Evolutionary conservation across 2,888 invertebrate genomes (phyloP).

Genomic region (Hydriomena furcata): DNA sequence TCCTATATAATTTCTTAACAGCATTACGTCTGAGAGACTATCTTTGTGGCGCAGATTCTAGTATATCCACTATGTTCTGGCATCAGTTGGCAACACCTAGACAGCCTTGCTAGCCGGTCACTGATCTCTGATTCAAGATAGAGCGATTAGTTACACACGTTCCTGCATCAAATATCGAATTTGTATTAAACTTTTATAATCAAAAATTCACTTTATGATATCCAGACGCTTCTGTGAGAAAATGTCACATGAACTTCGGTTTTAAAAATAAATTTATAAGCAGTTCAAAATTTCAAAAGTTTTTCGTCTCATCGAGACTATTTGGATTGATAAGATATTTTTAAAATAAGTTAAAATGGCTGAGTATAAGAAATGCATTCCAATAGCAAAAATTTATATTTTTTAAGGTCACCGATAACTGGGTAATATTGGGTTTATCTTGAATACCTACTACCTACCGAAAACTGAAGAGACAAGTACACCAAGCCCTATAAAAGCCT

Average conservation of each 20-base stretch:
- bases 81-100: slow-evolving; percentile 27
- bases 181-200: slow-evolving; percentile 32
- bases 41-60: too few species aligned
- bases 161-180: slow-evolving; percentile 28
- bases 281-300: neutral
- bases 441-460: too few species aligned
- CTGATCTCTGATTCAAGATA: slow-evolving; percentile 29
- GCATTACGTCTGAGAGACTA: too few species aligned
- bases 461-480: too few species aligned
- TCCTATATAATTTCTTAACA: too few species aligned
- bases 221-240: slow-evolving; percentile 13
- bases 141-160: slow-evolving; percentile 35
- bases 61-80: too few species aligned
- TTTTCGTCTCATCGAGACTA: neutral
- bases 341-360: slow-evolving; percentile 3
- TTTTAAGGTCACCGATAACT: too few species aligned
- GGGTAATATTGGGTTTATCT: too few species aligned
- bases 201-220: slow-evolving; percentile 18
- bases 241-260: slow-evolving; percentile 17
- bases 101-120: slow-evolving; percentile 33
- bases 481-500: too few species aligned
- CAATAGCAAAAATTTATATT: too few species aligned
- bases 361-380: too few species aligned
- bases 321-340: neutral
- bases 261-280: slow-evolving; percentile 18